These are phyloP conservation scores for Tinamus guttatus DNA, from an alignment of 2,113 vertebrate genomes.

Conservation along the genomic window DNA sequence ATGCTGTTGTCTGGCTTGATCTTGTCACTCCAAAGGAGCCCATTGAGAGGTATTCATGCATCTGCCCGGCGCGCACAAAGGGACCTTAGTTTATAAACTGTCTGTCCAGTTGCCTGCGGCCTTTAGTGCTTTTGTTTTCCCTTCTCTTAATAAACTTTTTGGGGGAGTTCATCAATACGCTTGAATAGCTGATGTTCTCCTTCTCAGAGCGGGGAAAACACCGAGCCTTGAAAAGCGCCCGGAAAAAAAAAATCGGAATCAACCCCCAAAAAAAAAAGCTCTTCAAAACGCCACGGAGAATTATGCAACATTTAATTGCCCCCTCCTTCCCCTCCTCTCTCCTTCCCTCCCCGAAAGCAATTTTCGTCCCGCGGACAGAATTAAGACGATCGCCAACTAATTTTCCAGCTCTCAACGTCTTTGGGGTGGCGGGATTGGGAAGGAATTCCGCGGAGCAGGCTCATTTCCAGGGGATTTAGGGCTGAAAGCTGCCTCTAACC, in stretches of 20 bases:
- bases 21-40: slow-evolving; percentile 96
- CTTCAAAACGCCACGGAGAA: slow-evolving; percentile 25
- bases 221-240: slow-evolving; percentile 71
- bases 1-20: slow-evolving; percentile 96
- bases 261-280: slow-evolving; percentile 63
- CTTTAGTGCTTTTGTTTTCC: slow-evolving; percentile 94
- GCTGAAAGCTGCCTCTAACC: slow-evolving; percentile 10
- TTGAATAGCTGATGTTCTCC: slow-evolving; percentile 94
- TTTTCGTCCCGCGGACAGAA: not conserved
- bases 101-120: slow-evolving; percentile 89
- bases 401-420: slow-evolving; percentile 2
- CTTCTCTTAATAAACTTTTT: slow-evolving; percentile 99
- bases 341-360: not conserved
- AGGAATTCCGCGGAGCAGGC: slow-evolving; percentile 43
- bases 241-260: slow-evolving; percentile 67
- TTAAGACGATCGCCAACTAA: slow-evolving; percentile 4
- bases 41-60: slow-evolving; percentile 98
- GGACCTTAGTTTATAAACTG: slow-evolving; percentile 94
- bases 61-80: slow-evolving; percentile 93
- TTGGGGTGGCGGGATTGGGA: not conserved
- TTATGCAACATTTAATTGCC: not conserved
- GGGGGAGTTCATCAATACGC: slow-evolving; percentile 99
- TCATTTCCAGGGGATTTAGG: slow-evolving; percentile 57
- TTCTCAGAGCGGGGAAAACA: slow-evolving; percentile 91
- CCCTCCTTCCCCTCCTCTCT: too few relatives aligned